Percentiles rank a stretch among this genome's conserved stretches.
Conservation (phyloP, 2,113 vertebrate genomes). For the Romanogobio albipinnatus region DNA sequence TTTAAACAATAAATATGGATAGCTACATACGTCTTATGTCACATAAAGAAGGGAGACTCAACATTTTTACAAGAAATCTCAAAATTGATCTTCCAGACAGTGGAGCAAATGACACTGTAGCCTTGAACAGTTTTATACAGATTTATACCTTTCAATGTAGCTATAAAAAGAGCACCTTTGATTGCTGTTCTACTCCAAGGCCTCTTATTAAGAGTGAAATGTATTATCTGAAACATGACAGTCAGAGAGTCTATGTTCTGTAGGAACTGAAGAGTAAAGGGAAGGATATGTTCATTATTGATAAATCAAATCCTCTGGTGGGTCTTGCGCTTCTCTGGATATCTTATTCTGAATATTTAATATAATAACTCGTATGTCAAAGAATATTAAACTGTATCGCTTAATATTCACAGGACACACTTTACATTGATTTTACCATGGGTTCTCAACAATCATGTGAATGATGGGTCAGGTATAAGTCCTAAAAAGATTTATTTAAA, state of each 20-base stretch:
- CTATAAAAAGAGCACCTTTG: neutral
- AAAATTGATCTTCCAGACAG: neutral
- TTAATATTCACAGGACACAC: neutral
- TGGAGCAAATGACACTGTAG: neutral
- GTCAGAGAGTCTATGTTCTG: neutral
- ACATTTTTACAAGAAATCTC: too few relatives aligned
- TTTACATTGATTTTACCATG: neutral
- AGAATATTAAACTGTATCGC: neutral
- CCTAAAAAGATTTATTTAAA: neutral
- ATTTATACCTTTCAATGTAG: neutral
- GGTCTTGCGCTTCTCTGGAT: neutral
- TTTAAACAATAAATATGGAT: too few relatives aligned
- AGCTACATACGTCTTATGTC: too few relatives aligned
- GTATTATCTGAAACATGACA: neutral
- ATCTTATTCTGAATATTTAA: neutral
- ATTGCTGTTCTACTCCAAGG: neutral
- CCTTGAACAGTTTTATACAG: neutral
- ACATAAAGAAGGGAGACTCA: too few relatives aligned
- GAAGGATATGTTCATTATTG: neutral
- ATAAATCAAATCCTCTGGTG: neutral
- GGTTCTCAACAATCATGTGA: neutral
- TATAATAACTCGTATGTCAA: neutral
- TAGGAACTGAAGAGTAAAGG: neutral
- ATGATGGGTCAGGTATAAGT: neutral
- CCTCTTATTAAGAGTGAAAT: conserved; percentile 13